Evolutionary conservation across 2,113 vertebrate species (phyloP).

Genomic region (Conger conger): DNA sequence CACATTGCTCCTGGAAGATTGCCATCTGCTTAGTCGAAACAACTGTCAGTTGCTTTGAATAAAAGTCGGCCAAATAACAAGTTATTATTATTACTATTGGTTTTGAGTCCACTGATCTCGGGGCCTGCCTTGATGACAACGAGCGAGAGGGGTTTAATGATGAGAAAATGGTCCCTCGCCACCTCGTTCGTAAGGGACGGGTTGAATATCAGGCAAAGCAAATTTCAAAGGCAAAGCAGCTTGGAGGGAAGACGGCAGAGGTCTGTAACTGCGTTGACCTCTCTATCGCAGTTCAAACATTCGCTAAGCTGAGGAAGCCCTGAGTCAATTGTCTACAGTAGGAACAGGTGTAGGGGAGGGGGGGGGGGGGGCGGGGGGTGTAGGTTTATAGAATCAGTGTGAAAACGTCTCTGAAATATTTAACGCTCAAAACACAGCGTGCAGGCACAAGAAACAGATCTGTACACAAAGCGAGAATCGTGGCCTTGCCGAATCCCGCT

Average conservation of each 20-base stretch:
- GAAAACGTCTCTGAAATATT: background rate
- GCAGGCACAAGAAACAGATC: too few relatives aligned
- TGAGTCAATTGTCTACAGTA: background rate
- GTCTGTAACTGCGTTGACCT: background rate
- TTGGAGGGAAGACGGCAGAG: too few relatives aligned
- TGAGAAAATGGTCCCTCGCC: background rate
- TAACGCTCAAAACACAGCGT: background rate
- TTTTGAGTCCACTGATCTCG: background rate
- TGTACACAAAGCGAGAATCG: background rate
- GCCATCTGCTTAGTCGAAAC: too few relatives aligned
- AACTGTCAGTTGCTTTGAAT: too few relatives aligned
- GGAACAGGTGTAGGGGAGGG: too few relatives aligned
- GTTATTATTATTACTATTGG: too few relatives aligned
- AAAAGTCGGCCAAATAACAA: too few relatives aligned
- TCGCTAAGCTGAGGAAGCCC: background rate
- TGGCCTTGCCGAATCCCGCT: background rate
- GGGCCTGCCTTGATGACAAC: background rate
- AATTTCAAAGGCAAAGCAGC: background rate
- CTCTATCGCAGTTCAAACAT: background rate
- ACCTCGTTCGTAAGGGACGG: background rate
- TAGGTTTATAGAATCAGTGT: background rate
- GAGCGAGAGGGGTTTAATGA: background rate
- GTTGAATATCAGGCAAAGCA: too few relatives aligned
- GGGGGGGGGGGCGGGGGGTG: too few relatives aligned
- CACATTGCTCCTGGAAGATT: too few relatives aligned